Conservation (phyloP, 1,140 invertebrate genomes). For the Araneus ventricosus region DNA sequence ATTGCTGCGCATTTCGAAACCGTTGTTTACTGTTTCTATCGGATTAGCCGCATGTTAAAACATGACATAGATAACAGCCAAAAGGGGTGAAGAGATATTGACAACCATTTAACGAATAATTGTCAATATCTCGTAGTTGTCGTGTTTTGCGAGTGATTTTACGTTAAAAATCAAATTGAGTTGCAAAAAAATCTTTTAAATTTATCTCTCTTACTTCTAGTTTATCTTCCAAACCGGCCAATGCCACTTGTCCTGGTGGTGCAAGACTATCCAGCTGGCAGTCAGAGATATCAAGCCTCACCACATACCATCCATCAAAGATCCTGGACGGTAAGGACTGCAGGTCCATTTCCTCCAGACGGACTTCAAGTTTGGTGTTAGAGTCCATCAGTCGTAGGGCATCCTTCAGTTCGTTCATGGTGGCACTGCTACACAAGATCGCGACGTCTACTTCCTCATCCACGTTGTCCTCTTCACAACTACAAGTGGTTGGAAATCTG, state of each 20-base stretch:
- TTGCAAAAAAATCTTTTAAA: too few relatives aligned
- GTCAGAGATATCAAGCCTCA: neutral
- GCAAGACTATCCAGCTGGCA: constrained; percentile 28
- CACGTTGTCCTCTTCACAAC: neutral
- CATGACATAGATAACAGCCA: too few relatives aligned
- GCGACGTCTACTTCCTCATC: neutral
- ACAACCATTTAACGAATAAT: too few relatives aligned
- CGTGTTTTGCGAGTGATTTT: too few relatives aligned
- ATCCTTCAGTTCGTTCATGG: neutral
- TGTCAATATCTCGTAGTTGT: too few relatives aligned
- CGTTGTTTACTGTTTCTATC: too few relatives aligned
- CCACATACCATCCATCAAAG: neutral
- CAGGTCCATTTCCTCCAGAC: neutral
- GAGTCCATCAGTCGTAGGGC: neutral
- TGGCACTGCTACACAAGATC: neutral
- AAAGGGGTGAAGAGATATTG: too few relatives aligned
- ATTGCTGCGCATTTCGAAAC: too few relatives aligned
- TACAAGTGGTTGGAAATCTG: neutral
- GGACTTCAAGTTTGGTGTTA: neutral
- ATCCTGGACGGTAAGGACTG: neutral
- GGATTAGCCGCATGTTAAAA: too few relatives aligned
- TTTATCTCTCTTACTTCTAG: neutral
- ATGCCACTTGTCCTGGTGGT: neutral
- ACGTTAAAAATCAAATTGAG: too few relatives aligned
- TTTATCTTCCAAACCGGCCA: constrained; percentile 20